Evolutionary conservation across 2,797 vertebrate species (phyloP).

Genomic region (Amphiprion clarkii): DNA sequence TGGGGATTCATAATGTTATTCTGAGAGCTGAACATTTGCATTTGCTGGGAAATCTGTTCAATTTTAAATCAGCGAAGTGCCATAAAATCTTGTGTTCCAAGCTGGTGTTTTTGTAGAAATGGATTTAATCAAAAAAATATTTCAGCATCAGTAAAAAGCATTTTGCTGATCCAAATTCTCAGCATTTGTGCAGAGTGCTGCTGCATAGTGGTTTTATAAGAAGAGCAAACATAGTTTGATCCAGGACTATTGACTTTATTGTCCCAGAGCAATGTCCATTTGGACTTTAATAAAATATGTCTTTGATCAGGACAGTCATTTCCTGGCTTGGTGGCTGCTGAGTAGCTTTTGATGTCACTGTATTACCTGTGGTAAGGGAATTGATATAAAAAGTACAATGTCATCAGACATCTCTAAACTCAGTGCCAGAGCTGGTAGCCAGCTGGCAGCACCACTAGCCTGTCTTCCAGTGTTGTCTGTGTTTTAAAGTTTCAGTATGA

Average conservation of each 20-base stretch:
- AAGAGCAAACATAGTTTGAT: background rate
- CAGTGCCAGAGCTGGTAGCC: background rate
- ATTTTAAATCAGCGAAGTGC: background rate
- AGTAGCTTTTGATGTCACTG: conserved; percentile 8
- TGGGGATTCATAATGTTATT: background rate
- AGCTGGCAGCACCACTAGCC: conserved; percentile 4
- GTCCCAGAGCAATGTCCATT: background rate
- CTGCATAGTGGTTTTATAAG: conserved; percentile 22
- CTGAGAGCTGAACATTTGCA: background rate
- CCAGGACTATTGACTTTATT: conserved; percentile 10
- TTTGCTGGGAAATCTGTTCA: conserved; percentile 2
- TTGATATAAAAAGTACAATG: conserved; percentile 24
- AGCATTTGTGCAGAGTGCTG: background rate
- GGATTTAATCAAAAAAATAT: conserved; percentile 25
- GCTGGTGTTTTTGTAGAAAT: conserved; percentile 22
- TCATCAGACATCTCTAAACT: conserved; percentile 20
- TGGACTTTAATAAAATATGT: conserved; percentile 11
- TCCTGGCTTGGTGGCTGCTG: conserved; percentile 5
- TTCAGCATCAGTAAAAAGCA: conserved; percentile 33
- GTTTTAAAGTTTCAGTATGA: background rate
- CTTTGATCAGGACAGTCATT: conserved; percentile 33
- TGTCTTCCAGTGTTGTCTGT: conserved; percentile 10
- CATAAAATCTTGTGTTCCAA: background rate
- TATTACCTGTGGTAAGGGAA: conserved; percentile 21
- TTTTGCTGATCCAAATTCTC: conserved; percentile 25